Evolutionary conservation across 2,888 invertebrate genomes (phyloP).

Genomic region (Thymelicus acteon): DNA sequence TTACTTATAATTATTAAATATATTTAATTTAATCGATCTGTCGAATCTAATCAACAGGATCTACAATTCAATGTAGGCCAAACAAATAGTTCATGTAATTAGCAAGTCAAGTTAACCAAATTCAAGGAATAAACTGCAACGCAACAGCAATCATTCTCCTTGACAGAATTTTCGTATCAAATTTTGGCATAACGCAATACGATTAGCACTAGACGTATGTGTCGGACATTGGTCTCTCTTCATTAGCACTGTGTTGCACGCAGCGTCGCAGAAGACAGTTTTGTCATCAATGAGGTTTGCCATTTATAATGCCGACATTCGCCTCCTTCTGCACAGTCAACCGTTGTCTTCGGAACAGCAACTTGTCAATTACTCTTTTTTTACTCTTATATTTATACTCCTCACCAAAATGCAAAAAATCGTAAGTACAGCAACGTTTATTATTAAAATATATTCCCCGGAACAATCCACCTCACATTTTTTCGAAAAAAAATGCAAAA

Average conservation of each 20-base stretch:
- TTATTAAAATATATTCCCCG: neutral
- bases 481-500: too few relatives aligned
- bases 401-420: conserved; percentile 65
- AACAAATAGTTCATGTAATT: neutral
- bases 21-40: too few relatives aligned
- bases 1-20: too few relatives aligned
- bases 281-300: conserved; percentile 65
- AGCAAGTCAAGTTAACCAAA: neutral
- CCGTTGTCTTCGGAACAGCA: conserved; percentile 50
- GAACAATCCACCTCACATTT: too few relatives aligned
- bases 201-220: conserved; percentile 54
- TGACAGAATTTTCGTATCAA: conserved; percentile 41
- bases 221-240: conserved; percentile 57
- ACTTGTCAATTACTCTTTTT: conserved; percentile 46
- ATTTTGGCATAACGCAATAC: conserved; percentile 42
- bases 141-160: neutral
- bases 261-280: conserved; percentile 56
- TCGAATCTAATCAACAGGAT: too few relatives aligned
- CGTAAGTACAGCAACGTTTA: conserved; percentile 57
- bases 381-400: conserved; percentile 34
- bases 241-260: conserved; percentile 73
- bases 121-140: neutral
- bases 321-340: conserved; percentile 55
- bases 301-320: conserved; percentile 59
- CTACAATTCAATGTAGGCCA: too few relatives aligned